Conservation (phyloP, 1,140 invertebrate species). For the Drosophila rhopaloa region DNA sequence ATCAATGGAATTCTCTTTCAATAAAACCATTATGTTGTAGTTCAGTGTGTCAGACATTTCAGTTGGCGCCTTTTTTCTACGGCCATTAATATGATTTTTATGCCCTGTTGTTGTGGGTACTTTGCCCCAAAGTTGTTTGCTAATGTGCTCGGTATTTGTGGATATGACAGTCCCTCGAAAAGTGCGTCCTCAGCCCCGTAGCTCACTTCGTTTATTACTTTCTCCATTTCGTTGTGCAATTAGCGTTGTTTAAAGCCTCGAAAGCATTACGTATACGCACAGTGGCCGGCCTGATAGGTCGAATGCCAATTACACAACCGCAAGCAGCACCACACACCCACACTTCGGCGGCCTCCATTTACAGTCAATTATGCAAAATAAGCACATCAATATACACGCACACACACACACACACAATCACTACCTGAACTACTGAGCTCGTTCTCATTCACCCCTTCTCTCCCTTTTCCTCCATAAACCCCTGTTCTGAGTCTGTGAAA, state of each 20-base stretch:
- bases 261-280: conserved; percentile 56
- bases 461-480: not conserved
- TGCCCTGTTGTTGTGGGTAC: conserved; percentile 37
- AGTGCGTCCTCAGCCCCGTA: not conserved
- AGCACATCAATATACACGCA: conserved; percentile 52
- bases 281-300: conserved; percentile 20
- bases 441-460: too few species aligned
- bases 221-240: conserved; percentile 47
- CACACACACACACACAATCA: conserved; percentile 17
- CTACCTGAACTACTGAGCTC: conserved; percentile 19
- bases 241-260: conserved; percentile 49
- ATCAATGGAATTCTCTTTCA: not conserved
- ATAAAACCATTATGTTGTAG: not conserved
- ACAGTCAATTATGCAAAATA: conserved; percentile 77
- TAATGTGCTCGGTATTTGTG: conserved; percentile 45
- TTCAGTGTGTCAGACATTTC: conserved; percentile 20
- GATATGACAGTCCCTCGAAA: conserved; percentile 42
- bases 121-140: conserved; percentile 34
- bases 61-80: conserved; percentile 25
- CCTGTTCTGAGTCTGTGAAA: conserved; percentile 34
- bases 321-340: conserved; percentile 31
- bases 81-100: conserved; percentile 39
- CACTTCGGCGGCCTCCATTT: conserved; percentile 45
- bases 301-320: conserved; percentile 55
- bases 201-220: conserved; percentile 2